A percentile compares a stretch with the other conserved stretches of the same genome.
These are phyloP conservation scores for Aethes cnicana DNA, from an alignment of 2,888 invertebrate genomes.

Conservation along the genomic window DNA sequence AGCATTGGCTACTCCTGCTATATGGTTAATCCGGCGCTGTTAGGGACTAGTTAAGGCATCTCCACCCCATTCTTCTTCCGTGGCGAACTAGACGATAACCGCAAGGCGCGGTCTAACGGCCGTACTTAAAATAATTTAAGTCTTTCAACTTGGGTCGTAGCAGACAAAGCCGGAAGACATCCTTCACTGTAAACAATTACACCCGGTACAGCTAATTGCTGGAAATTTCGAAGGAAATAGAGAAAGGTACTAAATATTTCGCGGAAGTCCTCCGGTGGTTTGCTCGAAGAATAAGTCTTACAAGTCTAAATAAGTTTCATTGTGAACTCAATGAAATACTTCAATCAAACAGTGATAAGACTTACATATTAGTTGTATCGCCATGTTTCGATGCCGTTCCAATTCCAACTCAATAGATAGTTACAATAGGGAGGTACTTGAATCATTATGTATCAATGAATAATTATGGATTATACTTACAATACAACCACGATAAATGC, in stretches of 20 bases:
- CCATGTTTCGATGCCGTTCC: conserved; percentile 8
- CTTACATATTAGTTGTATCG: background rate
- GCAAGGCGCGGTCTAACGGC: conserved; percentile 66
- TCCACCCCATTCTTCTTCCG: background rate
- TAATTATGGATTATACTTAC: too few relatives aligned
- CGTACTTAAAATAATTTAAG: conserved; percentile 76
- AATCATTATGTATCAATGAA: too few relatives aligned
- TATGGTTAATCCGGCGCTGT: too few relatives aligned
- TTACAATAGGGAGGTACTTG: too few relatives aligned
- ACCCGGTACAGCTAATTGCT: conserved; percentile 61
- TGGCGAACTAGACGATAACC: conserved; percentile 59
- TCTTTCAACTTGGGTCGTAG: conserved; percentile 68
- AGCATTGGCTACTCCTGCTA: too few relatives aligned
- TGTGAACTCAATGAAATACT: too few relatives aligned
- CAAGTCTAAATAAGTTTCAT: too few relatives aligned
- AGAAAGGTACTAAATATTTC: background rate
- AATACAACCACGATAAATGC: too few relatives aligned
- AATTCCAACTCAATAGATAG: too few relatives aligned
- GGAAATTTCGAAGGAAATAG: conserved; percentile 33
- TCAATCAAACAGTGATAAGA: too few relatives aligned
- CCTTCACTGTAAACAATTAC: conserved; percentile 78
- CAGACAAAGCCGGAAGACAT: conserved; percentile 70
- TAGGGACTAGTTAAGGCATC: too few relatives aligned
- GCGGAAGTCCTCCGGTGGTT: background rate
- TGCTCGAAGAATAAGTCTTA: too few relatives aligned